A percentile compares a stretch with the other conserved stretches of the same genome.
Conservation (phyloP, 2,113 vertebrate genomes). For the Glaucomys volans region DNA sequence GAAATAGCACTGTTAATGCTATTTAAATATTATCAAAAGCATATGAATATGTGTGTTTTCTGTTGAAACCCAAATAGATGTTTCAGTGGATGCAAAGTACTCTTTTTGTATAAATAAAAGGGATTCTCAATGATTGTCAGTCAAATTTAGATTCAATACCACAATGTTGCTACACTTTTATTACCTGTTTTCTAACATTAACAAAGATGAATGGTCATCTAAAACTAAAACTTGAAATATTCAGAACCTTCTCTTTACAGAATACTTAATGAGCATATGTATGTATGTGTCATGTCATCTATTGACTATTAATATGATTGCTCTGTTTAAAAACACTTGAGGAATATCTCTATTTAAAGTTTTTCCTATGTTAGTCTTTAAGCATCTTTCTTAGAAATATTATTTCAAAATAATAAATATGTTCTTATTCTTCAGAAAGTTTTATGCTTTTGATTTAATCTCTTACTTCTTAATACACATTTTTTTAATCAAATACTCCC, state of each 20-base stretch:
- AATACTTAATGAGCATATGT: not conserved
- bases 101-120: not conserved
- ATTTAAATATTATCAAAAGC: not conserved
- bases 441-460: conserved; percentile 39
- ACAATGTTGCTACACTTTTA: not conserved
- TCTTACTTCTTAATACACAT: not conserved
- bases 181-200: not conserved
- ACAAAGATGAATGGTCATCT: not conserved
- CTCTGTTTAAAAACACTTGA: not conserved
- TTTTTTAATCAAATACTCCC: not conserved
- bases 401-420: conserved; percentile 14
- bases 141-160: not conserved
- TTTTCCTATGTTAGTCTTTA: not conserved
- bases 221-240: not conserved
- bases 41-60: not conserved
- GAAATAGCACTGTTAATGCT: not conserved
- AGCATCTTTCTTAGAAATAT: not conserved
- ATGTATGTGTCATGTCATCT: not conserved
- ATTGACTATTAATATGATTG: conserved; percentile 16
- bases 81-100: not conserved
- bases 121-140: not conserved
- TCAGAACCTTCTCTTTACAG: not conserved
- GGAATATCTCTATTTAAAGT: not conserved
- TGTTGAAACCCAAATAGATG: not conserved
- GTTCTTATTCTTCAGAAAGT: not conserved